Conservation (phyloP, 2,113 vertebrate genomes). For the Cervus canadensis region DNA sequence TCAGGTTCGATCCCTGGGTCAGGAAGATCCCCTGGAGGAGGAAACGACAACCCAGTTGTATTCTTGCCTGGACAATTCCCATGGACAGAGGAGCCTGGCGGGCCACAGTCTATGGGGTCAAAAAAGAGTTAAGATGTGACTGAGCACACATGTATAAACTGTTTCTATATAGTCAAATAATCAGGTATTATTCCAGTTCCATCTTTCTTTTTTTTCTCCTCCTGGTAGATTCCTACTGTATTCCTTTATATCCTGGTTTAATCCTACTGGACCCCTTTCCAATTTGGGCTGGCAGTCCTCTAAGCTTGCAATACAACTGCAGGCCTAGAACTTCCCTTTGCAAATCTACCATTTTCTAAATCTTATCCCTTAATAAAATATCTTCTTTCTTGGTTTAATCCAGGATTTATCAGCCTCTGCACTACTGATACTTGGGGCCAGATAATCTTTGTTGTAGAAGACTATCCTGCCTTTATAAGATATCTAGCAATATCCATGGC, state of each 20-base stretch:
- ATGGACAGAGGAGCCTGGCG: neutral
- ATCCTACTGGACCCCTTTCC: neutral
- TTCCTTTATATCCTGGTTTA: neutral
- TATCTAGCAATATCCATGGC: neutral
- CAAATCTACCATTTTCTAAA: neutral
- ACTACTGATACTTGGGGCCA: neutral
- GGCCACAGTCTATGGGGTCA: neutral
- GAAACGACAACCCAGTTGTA: neutral
- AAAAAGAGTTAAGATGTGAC: neutral
- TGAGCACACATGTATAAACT: neutral
- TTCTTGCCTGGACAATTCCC: neutral
- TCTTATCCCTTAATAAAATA: neutral
- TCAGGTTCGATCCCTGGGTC: neutral
- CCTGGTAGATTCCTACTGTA: neutral
- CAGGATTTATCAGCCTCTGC: neutral
- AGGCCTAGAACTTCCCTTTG: neutral
- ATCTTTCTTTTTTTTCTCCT: neutral
- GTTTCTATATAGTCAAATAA: neutral
- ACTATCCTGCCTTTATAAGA: neutral
- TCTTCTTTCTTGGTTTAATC: neutral
- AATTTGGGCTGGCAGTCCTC: neutral
- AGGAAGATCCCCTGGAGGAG: neutral
- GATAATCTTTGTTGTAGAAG: neutral
- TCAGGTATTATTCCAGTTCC: neutral
- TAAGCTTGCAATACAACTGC: neutral